Percentiles rank a stretch among this genome's conserved stretches.
These are phyloP conservation scores for Natrix natrix DNA, from an alignment of 2,797 vertebrate genomes.

Conservation along the genomic window DNA sequence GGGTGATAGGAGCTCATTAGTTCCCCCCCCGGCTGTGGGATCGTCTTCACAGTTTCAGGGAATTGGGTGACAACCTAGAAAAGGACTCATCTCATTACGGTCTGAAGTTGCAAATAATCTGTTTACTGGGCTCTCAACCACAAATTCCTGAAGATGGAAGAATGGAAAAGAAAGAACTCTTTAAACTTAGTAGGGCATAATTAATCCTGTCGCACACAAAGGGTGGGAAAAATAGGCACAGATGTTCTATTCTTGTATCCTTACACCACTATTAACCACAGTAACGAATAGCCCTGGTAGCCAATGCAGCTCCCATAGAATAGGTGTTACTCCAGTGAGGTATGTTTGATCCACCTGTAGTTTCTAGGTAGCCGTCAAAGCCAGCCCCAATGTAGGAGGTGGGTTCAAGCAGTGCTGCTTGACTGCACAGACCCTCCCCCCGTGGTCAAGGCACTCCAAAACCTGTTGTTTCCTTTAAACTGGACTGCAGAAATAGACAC, in stretches of 20 bases:
- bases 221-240: slow-evolving; percentile 10
- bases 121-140: background rate
- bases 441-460: background rate
- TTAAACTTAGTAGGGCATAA: background rate
- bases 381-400: background rate
- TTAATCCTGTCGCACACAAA: background rate
- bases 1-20: background rate
- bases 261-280: background rate
- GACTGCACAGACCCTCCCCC: background rate
- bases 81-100: too few species aligned
- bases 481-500: too few species aligned
- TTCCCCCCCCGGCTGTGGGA: background rate
- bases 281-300: background rate
- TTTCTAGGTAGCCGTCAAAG: background rate
- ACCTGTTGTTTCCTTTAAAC: too few species aligned
- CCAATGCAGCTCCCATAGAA: background rate
- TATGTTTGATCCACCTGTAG: background rate
- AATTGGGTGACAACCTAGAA: background rate
- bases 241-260: slow-evolving; percentile 6
- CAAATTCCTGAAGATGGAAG: background rate
- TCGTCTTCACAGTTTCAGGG: background rate
- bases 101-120: background rate
- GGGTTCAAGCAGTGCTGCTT: background rate
- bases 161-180: background rate
- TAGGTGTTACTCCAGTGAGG: background rate